Evolutionary conservation across 2,888 invertebrate species (phyloP), one percentile per base, ranked within the genome.

Genomic region (Drosophila percnosoma): DNA sequence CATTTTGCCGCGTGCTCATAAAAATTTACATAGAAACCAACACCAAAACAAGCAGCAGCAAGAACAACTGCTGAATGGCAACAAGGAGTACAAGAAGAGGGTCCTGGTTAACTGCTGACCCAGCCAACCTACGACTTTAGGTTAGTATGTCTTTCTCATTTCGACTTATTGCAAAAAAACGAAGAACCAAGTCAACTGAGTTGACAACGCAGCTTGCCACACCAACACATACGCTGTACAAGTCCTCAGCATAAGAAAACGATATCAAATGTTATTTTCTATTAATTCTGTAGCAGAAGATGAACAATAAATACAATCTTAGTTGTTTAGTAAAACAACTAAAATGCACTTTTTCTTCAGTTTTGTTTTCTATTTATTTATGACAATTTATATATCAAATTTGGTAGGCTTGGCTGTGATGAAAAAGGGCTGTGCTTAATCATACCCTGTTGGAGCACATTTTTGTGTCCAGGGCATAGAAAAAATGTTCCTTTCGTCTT

Each of bases 21-120:
- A 80, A 82, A 86, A 86, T 86, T 81, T 89, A 90, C 90, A 90
- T 89, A 90, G 89, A 88, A 88, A 83, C 58, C 79, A 78, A 75
- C 78, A 75, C 78, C 81, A 78, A 70, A 57, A 36, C 40, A 48
- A 67, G 38, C 18, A 60, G 38, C 51, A 64, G 52, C 53, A 67
- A 64, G 55, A 61, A 73, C 60, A 73, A 71, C 81, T 70, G 67
- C 74, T 87, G 77, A 68, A 77, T 81, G 78, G 61, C 62, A 73
- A 68, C 34, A 57, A 40, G 77, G 63, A 70, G 66, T 62, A 79
- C 60, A 68, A 62, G 67, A 64, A 64, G 68, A 68, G 78, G 78
- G 77, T 77, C 82, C 78, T 58, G 82, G 78, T 77, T 83, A 90
- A 88, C 89, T 90, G 90, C 87, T 87, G 87, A 89, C 90, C 89